Conservation (phyloP, 1,140 invertebrate genomes). For the Eufriesea mexicana region DNA sequence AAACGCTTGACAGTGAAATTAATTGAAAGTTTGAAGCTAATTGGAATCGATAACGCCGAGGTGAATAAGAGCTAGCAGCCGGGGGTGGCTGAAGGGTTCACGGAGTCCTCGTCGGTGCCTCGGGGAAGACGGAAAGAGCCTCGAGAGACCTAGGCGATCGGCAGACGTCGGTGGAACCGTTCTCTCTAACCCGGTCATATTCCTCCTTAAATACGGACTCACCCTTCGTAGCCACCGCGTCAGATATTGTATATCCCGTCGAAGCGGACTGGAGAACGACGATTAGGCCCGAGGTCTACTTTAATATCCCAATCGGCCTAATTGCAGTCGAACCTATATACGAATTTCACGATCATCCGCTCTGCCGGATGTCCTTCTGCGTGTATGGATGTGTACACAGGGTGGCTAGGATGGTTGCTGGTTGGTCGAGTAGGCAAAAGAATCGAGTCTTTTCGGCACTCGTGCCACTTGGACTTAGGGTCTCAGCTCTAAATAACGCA, state of each 20-base stretch:
- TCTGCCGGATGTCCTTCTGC: conserved; percentile 2
- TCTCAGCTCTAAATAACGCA: too few relatives aligned
- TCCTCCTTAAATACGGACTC: not conserved
- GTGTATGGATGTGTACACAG: not conserved
- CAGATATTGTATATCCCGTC: not conserved
- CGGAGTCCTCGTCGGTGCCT: not conserved
- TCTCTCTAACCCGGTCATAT: conserved; percentile 44
- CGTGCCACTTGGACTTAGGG: too few relatives aligned
- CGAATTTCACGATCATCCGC: conserved; percentile 39
- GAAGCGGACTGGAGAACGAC: not conserved
- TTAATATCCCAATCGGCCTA: conserved; percentile 67
- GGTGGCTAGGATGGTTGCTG: too few relatives aligned
- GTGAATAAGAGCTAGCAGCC: conserved; percentile 59
- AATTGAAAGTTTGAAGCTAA: conserved; percentile 79
- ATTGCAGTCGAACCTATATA: conserved; percentile 61
- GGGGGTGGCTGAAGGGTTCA: conserved; percentile 4
- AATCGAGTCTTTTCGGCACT: too few relatives aligned
- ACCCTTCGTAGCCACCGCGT: not conserved
- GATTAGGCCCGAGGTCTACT: conserved; percentile 53
- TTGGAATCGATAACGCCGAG: conserved; percentile 74
- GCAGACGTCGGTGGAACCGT: not conserved
- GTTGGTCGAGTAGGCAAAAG: too few relatives aligned
- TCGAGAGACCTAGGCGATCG: conserved; percentile 19
- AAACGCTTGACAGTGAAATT: conserved; percentile 75
- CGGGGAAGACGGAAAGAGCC: not conserved